phyloP scores from a whole-genome alignment of 2,888 invertebrate genomes.

The Hydraecia micacea region DNA sequence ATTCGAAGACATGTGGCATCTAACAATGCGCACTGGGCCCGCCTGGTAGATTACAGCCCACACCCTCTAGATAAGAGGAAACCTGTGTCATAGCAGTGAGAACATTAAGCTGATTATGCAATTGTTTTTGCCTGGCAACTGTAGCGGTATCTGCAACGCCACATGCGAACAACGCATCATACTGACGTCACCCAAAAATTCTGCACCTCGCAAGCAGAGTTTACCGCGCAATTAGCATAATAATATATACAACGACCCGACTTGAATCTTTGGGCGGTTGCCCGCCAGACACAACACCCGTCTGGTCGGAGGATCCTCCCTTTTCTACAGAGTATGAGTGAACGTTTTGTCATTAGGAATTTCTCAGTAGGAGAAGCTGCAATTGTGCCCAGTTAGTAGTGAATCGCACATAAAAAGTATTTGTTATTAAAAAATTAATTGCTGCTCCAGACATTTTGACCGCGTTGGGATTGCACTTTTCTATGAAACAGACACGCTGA shows the following conservation, averaged over 20 bases:
- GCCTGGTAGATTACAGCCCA: not conserved
- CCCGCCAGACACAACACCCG: too few species aligned
- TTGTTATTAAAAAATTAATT: not conserved
- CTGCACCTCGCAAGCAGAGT: too few species aligned
- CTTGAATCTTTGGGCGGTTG: too few species aligned
- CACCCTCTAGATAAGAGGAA: not conserved
- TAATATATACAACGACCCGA: too few species aligned
- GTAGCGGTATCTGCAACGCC: too few species aligned
- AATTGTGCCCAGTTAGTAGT: not conserved
- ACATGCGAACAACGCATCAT: too few species aligned
- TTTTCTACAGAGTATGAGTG: too few species aligned
- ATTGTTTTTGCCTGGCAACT: not conserved
- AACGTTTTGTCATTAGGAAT: not conserved
- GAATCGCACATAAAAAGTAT: too few species aligned
- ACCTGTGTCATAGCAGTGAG: not conserved
- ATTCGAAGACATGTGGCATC: not conserved
- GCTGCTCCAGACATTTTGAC: too few species aligned
- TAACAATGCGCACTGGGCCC: not conserved
- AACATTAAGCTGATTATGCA: not conserved
- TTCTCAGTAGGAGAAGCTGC: not conserved
- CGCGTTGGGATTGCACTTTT: not conserved
- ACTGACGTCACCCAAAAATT: too few species aligned
- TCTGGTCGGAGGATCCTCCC: too few species aligned
- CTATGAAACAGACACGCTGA: not conserved
- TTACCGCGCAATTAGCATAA: too few species aligned